phyloP scores from a whole-genome alignment of 2,797 vertebrate species.

The Emydoidea blandingii region DNA sequence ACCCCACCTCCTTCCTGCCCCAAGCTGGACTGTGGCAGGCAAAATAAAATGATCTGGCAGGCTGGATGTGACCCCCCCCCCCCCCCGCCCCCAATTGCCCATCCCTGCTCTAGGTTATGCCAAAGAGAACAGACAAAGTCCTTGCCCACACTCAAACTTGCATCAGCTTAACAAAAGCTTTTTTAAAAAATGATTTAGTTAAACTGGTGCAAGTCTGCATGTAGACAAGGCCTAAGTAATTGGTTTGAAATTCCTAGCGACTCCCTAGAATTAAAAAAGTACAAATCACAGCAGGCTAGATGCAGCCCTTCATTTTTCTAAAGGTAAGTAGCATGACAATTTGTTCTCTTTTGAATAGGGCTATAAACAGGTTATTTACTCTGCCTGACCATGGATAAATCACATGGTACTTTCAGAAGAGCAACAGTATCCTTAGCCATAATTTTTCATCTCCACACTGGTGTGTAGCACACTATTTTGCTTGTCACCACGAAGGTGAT shows the following conservation, averaged over 20 bases:
- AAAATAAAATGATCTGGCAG: too few species aligned
- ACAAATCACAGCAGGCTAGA: neutral
- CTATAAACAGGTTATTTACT: neutral
- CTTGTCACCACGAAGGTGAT: neutral
- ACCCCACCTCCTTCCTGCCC: too few species aligned
- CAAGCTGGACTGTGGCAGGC: too few species aligned
- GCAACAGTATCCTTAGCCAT: accelerated
- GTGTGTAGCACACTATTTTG: neutral
- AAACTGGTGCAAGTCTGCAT: neutral
- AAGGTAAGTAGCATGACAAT: neutral
- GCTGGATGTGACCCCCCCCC: too few species aligned
- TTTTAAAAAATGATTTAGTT: too few species aligned
- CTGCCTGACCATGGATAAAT: neutral
- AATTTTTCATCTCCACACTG: neutral
- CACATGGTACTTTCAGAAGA: neutral
- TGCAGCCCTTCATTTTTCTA: neutral
- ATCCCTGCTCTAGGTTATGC: too few species aligned
- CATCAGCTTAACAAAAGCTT: too few species aligned
- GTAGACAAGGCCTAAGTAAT: neutral
- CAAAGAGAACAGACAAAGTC: too few species aligned
- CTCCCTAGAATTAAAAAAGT: neutral
- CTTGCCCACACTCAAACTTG: too few species aligned
- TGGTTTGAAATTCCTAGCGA: neutral
- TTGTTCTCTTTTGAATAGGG: accelerated
- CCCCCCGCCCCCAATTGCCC: too few species aligned